phyloP scores from a whole-genome alignment of 2,113 vertebrate species.

The Pachycephala philippinensis region DNA sequence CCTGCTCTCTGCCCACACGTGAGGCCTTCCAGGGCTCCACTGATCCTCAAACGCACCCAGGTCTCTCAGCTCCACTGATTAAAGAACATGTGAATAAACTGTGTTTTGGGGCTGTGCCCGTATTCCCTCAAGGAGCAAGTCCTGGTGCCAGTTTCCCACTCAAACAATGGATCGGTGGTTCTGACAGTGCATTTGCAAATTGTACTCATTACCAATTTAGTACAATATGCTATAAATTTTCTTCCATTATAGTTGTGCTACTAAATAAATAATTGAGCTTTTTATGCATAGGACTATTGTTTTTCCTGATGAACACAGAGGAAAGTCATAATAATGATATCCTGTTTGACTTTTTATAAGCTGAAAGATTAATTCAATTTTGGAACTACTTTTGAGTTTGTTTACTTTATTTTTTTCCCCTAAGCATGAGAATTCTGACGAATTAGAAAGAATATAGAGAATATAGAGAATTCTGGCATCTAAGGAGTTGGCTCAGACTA shows the following conservation, averaged over 20 bases:
- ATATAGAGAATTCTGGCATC: neutral
- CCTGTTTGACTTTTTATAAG: neutral
- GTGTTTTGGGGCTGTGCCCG: neutral
- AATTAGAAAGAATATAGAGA: neutral
- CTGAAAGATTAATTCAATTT: neutral
- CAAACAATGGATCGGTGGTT: neutral
- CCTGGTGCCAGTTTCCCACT: neutral
- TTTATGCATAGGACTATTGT: neutral
- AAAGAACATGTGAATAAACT: neutral
- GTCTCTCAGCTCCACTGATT: conserved; percentile 4
- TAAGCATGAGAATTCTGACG: neutral
- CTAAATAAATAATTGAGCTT: neutral
- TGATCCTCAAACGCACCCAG: neutral
- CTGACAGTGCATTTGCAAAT: neutral
- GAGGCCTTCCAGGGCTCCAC: neutral
- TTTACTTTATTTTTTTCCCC: neutral
- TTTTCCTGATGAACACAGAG: neutral
- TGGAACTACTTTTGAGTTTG: neutral
- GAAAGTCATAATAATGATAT: neutral
- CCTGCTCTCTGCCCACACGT: neutral
- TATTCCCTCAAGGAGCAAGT: neutral
- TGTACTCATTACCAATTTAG: neutral
- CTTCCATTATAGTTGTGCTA: neutral
- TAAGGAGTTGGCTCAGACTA: neutral
- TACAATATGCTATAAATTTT: conserved; percentile 29